These are phyloP conservation scores for Nettapus auritus DNA, from an alignment of 2,113 vertebrate genomes.

Conservation along the genomic window DNA sequence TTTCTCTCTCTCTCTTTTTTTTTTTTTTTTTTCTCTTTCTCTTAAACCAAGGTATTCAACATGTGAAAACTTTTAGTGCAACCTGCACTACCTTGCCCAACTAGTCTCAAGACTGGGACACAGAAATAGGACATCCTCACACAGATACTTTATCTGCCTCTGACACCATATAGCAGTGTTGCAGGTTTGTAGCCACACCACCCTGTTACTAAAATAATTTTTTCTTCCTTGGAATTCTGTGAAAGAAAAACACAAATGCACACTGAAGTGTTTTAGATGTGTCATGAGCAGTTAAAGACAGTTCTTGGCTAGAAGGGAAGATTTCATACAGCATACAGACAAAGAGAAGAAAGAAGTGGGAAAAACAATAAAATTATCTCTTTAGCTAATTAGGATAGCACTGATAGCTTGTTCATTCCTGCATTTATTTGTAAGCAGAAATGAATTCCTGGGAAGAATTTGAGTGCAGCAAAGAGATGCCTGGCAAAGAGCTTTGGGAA, in stretches of 20 bases:
- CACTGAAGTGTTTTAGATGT: neutral
- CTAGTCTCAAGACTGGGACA: neutral
- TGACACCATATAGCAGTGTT: neutral
- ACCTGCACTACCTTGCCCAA: neutral
- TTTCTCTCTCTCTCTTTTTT: neutral
- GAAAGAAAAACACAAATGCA: neutral
- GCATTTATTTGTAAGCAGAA: neutral
- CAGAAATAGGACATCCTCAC: neutral
- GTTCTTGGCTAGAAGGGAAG: neutral
- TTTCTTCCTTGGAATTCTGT: neutral
- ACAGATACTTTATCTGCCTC: neutral
- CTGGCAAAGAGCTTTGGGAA: constrained; percentile 14
- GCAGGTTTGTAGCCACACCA: neutral
- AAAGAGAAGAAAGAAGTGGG: neutral
- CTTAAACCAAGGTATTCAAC: neutral
- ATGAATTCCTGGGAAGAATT: neutral
- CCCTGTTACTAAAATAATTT: neutral
- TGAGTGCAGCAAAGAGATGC: neutral
- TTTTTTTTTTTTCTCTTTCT: neutral
- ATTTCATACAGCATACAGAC: neutral
- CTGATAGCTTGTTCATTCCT: neutral
- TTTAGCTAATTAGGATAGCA: neutral
- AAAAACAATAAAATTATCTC: neutral
- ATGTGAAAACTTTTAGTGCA: neutral
- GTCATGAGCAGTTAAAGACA: neutral